Evolutionary conservation across 2,888 invertebrate species (phyloP), one percentile per base, ranked within the genome.

Genomic region (Agriopis aurantiaria): DNA sequence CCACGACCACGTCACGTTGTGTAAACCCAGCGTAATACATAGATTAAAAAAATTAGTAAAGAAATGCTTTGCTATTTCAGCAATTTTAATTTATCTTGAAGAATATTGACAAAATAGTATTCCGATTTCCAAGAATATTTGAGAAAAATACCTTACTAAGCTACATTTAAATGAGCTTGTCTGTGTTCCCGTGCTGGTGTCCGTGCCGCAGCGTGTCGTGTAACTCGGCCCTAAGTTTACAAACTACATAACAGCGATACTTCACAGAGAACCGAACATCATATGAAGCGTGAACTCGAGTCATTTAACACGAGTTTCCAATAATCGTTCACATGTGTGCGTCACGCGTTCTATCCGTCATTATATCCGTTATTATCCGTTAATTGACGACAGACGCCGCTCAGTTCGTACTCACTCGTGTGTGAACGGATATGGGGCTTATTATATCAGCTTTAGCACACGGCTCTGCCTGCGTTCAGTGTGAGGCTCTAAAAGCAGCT

Each of bases 311-410:
- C 9, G 57, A 57, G 49, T 55, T 59, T 45, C 52, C 45, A 45
- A 60, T 53, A 53, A 53, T 40, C 51, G 52, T 53, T 59, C 59
- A 17, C 11, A 45, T 58, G n/a, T n/a, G 56, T 33, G 49, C 52
- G 62, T 52, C 48, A 48, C n/a, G 49, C 51, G 55, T 62, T 68
- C 52, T 55, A 65, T 58, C 17, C 43, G 14, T 17, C 43, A 45
- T 46, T 57, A 57, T 17, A 14, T 41, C 43, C 60, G 60, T 60
- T 51, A 49, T 49, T 62, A 62, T 62, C 49, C 59, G 68, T 43
- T 63, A 68, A 59, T 64, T 63, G 68, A 64, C 33, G 68, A 59
- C 63, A 48, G 48, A 23, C 58, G 64, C 40, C 14, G 53, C 57
- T 62, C 55, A 17, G 23, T 63, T 68, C 58, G 53, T 11, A 49